Evolutionary conservation across 2,888 invertebrate species (phyloP).

Genomic region (Deilephila elpenor): DNA sequence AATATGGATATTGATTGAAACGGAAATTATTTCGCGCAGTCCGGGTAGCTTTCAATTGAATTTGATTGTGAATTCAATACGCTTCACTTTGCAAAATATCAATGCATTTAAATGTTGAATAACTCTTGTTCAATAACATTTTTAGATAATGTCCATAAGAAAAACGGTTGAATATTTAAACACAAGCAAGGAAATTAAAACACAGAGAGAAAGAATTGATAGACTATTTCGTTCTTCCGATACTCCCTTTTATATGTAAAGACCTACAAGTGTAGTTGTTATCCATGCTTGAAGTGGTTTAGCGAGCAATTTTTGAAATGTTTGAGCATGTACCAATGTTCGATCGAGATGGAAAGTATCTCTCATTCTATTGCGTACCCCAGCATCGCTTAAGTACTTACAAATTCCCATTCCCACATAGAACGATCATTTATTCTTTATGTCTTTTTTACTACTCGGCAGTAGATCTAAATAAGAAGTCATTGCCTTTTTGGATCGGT

Average conservation of each 20-base stretch:
- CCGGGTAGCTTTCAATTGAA: neutral
- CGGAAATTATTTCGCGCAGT: neutral
- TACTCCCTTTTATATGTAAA: no score
- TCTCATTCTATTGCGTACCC: no score
- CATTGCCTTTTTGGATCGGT: neutral
- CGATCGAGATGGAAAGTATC: no score
- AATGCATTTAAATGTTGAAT: constrained; percentile 1
- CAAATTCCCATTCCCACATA: neutral
- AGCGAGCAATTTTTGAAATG: no score
- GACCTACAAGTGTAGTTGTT: no score
- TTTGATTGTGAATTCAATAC: neutral
- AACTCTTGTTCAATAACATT: neutral
- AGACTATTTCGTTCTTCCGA: no score
- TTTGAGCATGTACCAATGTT: no score
- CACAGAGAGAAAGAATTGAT: neutral
- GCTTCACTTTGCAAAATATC: neutral
- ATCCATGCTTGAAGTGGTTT: no score
- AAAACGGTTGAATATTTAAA: neutral
- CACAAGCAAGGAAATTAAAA: neutral
- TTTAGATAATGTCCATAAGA: neutral
- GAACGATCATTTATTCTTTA: neutral
- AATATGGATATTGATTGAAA: neutral
- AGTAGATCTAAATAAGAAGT: neutral
- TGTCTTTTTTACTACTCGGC: neutral
- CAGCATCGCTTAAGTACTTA: neutral